Evolutionary conservation across 2,113 vertebrate species (phyloP), one percentile per base, ranked within the genome.

Genomic region (Platichthys stellatus): DNA sequence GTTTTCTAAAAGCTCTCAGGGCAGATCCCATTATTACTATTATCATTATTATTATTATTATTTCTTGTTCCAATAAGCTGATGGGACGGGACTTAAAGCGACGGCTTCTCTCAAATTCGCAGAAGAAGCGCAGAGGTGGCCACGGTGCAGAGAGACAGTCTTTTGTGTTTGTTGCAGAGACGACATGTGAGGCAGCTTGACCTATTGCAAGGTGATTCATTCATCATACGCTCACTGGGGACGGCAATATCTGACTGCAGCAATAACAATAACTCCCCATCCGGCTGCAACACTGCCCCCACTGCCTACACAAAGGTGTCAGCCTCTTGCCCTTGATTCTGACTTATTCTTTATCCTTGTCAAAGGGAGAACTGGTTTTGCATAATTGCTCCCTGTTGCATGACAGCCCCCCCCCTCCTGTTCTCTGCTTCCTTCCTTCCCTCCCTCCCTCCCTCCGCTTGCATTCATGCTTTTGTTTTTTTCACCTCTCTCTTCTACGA

Each of bases 171-270:
- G 71, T 81, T 74, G 81, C 71, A 70, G 62, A 68, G 63, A 64
- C 10, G 0, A 13, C 43, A 58, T 7, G 2, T 18, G 73, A 75
- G 61, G 56, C 68, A 60, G 72, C 59, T 76, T 87, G 88, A 92
- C 91, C 87, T 84, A 85, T 82, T 26, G 79, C 91, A 90, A 91
- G 90, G 92, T 92, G 91, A 91, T 89, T 87, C 88, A 92, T 92
- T 91, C 81, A 90, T 91, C 86, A 86, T 86, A 56, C 35, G 45
- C 61, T 65, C 85, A 57, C 74, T 58, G 72, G 81, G 84, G 87
- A 78, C 81, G 72, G 61, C 69, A 70, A 69, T 84, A 83, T 84
- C 86, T 87, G 76, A 87, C 84, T 81, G 74, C 86, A 86, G 83
- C 86, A 81, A 72, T 76, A 86, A 82, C 80, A 74, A 23, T 81